Conservation (phyloP, 2,888 invertebrate genomes). For the Teinopalpus imperialis region DNA sequence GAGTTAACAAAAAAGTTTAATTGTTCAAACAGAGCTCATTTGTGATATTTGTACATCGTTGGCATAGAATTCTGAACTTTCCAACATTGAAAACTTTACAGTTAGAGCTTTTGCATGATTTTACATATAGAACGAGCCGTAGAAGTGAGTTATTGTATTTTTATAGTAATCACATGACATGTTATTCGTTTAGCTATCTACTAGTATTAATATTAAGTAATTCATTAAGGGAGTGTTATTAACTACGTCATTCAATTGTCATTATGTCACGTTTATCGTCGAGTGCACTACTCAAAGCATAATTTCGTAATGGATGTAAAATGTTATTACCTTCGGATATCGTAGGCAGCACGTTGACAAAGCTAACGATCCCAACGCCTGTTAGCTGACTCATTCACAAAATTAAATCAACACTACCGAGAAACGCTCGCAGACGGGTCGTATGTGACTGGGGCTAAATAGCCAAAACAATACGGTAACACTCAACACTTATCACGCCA, state of each 20-base stretch:
- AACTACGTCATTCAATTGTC: conserved; percentile 3
- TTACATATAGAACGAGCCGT: too few species aligned
- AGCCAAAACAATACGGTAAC: conserved; percentile 51
- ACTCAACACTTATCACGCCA: conserved; percentile 68
- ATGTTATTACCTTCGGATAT: conserved; percentile 71
- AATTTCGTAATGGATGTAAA: conserved; percentile 5
- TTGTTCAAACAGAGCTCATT: neutral
- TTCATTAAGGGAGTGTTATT: conserved; percentile 13
- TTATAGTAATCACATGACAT: neutral
- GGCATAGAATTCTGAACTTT: conserved; percentile 7
- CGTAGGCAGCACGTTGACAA: conserved; percentile 78
- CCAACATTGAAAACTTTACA: too few species aligned
- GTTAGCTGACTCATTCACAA: conserved; percentile 81
- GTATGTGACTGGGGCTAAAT: conserved; percentile 31
- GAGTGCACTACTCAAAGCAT: conserved; percentile 1
- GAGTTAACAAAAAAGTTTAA: conserved; percentile 15
- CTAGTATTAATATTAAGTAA: neutral
- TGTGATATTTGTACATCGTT: conserved; percentile 26
- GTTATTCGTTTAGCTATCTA: neutral
- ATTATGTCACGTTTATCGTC: conserved; percentile 9
- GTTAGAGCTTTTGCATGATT: too few species aligned
- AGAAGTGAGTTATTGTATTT: too few species aligned
- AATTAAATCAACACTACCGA: conserved; percentile 58
- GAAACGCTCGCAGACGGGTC: conserved; percentile 49
- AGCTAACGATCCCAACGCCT: conserved; percentile 77